A percentile compares a stretch with the other conserved stretches of the same genome.
Conservation (phyloP, 2,113 vertebrate genomes). For the Pogona vitticeps region DNA sequence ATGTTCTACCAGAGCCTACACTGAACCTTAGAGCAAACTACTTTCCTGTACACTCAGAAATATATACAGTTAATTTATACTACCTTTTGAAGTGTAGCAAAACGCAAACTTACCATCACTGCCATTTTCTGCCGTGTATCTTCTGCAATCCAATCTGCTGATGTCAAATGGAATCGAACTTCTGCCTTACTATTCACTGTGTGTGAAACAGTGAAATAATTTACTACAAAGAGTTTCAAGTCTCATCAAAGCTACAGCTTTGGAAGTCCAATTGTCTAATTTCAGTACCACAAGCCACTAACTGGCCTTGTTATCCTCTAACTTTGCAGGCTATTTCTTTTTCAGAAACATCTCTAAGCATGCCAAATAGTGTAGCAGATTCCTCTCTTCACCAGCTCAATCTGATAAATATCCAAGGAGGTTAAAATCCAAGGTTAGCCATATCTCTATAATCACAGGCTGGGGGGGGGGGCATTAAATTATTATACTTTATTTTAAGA, state of each 20-base stretch:
- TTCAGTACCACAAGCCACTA: too few species aligned
- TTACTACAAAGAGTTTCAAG: not conserved
- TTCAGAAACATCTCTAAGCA: too few species aligned
- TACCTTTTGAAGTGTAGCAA: not conserved
- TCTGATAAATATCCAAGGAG: too few species aligned
- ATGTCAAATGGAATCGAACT: conserved; percentile 88
- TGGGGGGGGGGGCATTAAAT: too few species aligned
- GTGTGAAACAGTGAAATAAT: not conserved
- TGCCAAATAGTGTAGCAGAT: too few species aligned
- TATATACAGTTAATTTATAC: not conserved
- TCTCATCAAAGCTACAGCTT: not conserved
- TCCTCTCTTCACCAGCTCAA: too few species aligned
- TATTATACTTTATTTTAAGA: too few species aligned
- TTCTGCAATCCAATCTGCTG: conserved; percentile 92
- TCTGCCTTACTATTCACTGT: conserved; percentile 93
- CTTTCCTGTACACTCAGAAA: not conserved
- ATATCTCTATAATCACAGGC: too few species aligned
- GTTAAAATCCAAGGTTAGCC: too few species aligned
- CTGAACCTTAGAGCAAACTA: not conserved
- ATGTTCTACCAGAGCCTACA: not conserved
- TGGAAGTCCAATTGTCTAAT: not conserved
- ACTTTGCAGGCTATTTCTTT: not conserved
- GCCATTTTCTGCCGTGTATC: conserved; percentile 82
- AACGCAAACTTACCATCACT: conserved; percentile 72
- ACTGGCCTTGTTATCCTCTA: not conserved